These are phyloP conservation scores for Dromaius novaehollandiae DNA, from an alignment of 2,113 vertebrate genomes.

Conservation along the genomic window DNA sequence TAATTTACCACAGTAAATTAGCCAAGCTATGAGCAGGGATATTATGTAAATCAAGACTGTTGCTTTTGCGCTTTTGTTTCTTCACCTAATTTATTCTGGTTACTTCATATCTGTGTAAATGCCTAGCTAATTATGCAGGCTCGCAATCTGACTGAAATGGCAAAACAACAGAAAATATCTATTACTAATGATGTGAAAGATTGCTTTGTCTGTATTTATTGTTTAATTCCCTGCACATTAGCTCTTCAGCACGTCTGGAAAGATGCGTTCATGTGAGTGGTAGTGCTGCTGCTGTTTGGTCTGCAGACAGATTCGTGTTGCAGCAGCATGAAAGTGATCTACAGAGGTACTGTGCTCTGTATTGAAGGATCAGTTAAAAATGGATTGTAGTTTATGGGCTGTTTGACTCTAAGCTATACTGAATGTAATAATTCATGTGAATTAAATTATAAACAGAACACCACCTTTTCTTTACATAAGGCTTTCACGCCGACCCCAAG, in stretches of 20 bases:
- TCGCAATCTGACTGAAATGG: not conserved
- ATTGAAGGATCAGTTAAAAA: not conserved
- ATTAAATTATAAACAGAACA: not conserved
- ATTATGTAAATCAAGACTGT: slow-evolving; percentile 15
- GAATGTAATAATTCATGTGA: not conserved
- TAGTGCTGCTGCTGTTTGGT: not conserved
- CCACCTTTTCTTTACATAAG: not conserved
- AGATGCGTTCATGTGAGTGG: not conserved
- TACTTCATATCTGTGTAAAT: slow-evolving; percentile 11
- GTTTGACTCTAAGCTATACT: not conserved
- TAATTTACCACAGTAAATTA: slow-evolving; percentile 44
- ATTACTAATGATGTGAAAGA: not conserved
- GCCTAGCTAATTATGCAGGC: slow-evolving; percentile 3
- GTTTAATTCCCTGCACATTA: not conserved
- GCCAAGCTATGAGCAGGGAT: not conserved
- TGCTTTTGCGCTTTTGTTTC: slow-evolving; percentile 5
- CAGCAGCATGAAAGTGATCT: not conserved
- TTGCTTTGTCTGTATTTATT: not conserved
- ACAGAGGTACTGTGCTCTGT: fast-evolving
- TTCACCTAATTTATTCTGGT: slow-evolving; percentile 31
- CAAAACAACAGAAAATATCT: not conserved
- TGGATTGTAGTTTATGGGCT: not conserved
- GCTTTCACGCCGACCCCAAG: not conserved
- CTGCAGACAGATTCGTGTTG: not conserved
- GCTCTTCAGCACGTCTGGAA: not conserved